phyloP scores from a whole-genome alignment of 2,113 vertebrate species.

The Eubucco bourcierii region DNA sequence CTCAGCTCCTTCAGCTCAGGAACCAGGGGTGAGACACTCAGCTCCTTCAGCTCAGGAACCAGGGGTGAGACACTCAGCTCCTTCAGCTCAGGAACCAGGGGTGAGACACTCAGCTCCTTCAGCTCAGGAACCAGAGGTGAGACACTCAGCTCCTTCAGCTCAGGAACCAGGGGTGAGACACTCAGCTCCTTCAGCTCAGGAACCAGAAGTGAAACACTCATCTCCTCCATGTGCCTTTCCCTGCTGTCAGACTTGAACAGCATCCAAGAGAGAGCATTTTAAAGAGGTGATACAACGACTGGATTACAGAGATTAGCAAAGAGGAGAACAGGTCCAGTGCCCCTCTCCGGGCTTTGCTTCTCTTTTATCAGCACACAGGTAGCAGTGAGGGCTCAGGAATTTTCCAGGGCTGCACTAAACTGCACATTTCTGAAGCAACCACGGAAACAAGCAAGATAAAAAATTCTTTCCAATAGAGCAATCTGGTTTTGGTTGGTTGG shows the following conservation, averaged over 20 bases:
- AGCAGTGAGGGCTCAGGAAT: background rate
- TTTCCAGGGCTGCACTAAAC: background rate
- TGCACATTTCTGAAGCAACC: background rate
- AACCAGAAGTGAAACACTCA: fast-evolving
- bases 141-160: too few relatives aligned
- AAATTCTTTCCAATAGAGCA: background rate
- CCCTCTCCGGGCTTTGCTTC: fast-evolving
- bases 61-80: too few relatives aligned
- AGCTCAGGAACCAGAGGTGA: too few relatives aligned
- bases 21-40: too few relatives aligned
- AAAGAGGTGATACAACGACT: fast-evolving
- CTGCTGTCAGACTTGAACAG: background rate
- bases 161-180: too few relatives aligned
- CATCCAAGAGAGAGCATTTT: background rate
- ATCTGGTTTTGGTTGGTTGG: too few relatives aligned
- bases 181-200: background rate
- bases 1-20: too few relatives aligned
- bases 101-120: too few relatives aligned
- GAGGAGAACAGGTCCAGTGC: fast-evolving
- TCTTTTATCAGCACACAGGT: fast-evolving
- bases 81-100: too few relatives aligned
- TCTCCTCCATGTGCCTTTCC: background rate
- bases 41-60: too few relatives aligned
- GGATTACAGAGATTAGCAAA: background rate
- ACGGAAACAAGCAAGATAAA: background rate